Percentiles rank a stretch among this genome's conserved stretches.
phyloP scores from a whole-genome alignment of 2,888 invertebrate species.

The Drosophila longiperda region DNA sequence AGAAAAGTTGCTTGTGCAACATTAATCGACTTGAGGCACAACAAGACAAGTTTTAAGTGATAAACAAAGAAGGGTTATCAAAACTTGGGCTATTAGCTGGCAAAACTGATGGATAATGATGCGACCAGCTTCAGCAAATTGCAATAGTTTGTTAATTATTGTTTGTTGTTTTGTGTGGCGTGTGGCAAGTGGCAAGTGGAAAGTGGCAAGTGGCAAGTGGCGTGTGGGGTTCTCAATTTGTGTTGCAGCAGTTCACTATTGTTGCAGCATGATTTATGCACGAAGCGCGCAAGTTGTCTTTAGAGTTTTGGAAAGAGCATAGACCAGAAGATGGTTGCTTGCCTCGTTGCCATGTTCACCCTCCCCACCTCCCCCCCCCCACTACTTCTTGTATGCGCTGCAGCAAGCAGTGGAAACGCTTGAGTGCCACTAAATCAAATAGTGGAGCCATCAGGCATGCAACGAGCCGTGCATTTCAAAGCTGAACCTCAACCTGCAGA shows the following conservation, averaged over 20 bases:
- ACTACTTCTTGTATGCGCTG: neutral
- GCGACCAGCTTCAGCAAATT: neutral
- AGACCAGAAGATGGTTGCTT: constrained; percentile 19
- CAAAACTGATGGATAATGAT: neutral
- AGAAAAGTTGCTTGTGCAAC: neutral
- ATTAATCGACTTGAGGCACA: neutral
- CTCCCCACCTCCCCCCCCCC: neutral
- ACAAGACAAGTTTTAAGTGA: neutral
- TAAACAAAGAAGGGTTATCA: neutral
- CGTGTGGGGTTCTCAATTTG: constrained; percentile 19
- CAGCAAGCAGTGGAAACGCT: constrained; percentile 37
- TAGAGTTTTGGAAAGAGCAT: neutral
- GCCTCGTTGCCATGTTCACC: too few relatives aligned
- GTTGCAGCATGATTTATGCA: constrained; percentile 65
- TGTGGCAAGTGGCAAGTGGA: neutral
- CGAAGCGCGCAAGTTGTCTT: constrained; percentile 24
- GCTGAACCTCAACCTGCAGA: constrained; percentile 49
- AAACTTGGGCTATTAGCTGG: neutral
- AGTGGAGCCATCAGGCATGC: constrained; percentile 69
- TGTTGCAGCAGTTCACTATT: constrained; percentile 11
- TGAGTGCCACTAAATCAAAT: constrained; percentile 73
- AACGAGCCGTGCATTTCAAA: constrained; percentile 60
- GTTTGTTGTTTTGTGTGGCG: neutral
- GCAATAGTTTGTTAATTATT: constrained; percentile 1
- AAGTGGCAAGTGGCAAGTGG: too few relatives aligned